Conservation (phyloP, 2,888 invertebrate genomes). For the Platerodrilus igneus region DNA sequence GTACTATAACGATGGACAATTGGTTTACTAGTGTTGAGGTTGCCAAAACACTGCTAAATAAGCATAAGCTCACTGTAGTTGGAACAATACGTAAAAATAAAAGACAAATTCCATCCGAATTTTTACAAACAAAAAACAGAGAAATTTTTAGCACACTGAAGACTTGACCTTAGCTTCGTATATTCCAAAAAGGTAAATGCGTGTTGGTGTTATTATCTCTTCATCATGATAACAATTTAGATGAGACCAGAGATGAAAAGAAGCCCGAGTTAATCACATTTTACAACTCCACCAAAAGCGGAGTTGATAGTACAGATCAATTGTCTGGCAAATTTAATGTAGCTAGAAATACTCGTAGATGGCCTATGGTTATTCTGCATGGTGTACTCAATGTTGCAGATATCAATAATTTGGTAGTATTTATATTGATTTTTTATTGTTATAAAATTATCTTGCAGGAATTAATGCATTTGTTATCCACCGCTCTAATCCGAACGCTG, state of each 20-base stretch:
- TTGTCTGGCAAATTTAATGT: no score
- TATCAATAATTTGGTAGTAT: no score
- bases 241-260: background rate
- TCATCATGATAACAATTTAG: background rate
- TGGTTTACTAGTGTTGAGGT: constrained; percentile 20
- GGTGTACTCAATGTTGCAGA: no score
- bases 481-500: no score
- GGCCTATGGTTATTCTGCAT: no score
- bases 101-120: constrained; percentile 20
- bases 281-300: no score
- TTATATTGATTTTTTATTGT: no score
- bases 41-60: constrained; percentile 14
- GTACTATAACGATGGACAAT: constrained; percentile 13
- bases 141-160: constrained; percentile 13
- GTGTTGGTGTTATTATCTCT: background rate
- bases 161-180: constrained; percentile 7
- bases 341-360: no score
- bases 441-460: no score
- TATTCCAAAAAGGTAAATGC: constrained; percentile 4
- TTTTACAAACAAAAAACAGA: constrained; percentile 15
- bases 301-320: no score
- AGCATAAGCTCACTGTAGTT: constrained; percentile 20
- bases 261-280: no score
- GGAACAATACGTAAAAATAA: constrained; percentile 29
- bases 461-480: no score